Evolutionary conservation across 2,888 invertebrate species (phyloP), one percentile per base, ranked within the genome.

Genomic region (Hermaeophaga mercurialis): DNA sequence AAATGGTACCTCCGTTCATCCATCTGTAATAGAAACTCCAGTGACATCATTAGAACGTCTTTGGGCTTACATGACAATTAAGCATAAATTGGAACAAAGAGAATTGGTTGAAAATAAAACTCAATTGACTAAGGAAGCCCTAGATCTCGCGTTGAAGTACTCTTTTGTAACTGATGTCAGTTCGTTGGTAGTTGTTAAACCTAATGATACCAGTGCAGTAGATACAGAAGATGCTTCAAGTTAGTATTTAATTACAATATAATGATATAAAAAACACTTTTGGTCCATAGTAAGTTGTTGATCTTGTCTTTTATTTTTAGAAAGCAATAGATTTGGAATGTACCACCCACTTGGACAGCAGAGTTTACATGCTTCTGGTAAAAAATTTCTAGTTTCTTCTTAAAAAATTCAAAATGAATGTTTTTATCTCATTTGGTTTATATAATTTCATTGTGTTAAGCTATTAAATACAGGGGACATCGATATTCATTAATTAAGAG

Each of bases 121-220:
- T 7, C 65, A 63, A 39, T 79, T 80, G 62, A 48, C 43, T 7
- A 80, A 81, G 66, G 80, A 78, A 64, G 85, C 85, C 0, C 73
- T 85, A 7, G 76, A 78, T 15, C 72, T 85, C 17, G 83, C 85
- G 2, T 73, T 85, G 19, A 80, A 83, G 50, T 70, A 70, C 47
- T 66, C 66, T 4, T 86, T 88, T 71, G 87, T 88, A 11, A 87
- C 87, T 0, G 82, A 85, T 2, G 76, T 87, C 47, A 87, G 85
- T 1, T 86, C 87, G 1, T 74, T 87, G 56, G 84, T 87, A 24
- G 86, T 87, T 1, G 84, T 85, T 6, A 85, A 85, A 66, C 85
- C 85, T 0, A 81, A 83, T 67, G 80, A 54, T 5, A 54, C 48
- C 3, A 43, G 34, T 38, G 53, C 64, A n/a, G 64, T 67, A n/a